Base-by-base conservation (phyloP, 2,888 invertebrate genomes). In the Tetropium fuscum region DNA sequence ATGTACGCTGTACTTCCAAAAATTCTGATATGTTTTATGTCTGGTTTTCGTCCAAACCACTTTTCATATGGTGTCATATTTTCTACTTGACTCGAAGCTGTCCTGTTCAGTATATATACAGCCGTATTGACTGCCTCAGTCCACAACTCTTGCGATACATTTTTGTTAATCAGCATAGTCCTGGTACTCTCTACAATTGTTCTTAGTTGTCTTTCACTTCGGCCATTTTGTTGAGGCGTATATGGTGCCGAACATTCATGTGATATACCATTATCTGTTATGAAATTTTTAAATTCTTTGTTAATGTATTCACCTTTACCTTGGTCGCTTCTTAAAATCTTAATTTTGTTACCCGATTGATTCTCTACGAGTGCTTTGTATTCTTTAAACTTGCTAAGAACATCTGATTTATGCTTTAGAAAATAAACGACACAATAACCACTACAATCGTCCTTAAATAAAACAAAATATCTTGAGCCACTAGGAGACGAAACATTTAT, bases 111-210 rank as follows among this genome's bases (percentile, higher is more conserved):
- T 3, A 78, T 11, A 55, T 78, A 78, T 2, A 69, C 71, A 13
- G 77, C 74, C 13, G 73, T 76, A 16, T 66, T 68, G n/a, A n/a
- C n/a, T n/a, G n/a, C n/a, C n/a, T n/a, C n/a, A n/a, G n/a, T n/a
- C n/a, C n/a, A n/a, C 25, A 74, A 63, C n/a, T 44, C 13, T n/a
- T 65, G 54, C 1, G 66, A 67, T 18, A 78, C 40, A 25, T 70
- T 58, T 18, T 63, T 63, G n/a, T n/a, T n/a, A 3, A 62, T 34
- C 11, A 79, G 16, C 73, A 78, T 74, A 0, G 76, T 55, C 45
- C 73, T 63, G 2, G 76, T 75, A 43, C 49, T 64, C 57, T 79
- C 78, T 7, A 77, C 66, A 10, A 78, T 65, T n/a, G 76, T 76
- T 16, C 77, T 40, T 27, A 74, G 74, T 36, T 77, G 71, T 20